phyloP scores from a whole-genome alignment of 2,888 invertebrate genomes.

The Norana najaformis region DNA sequence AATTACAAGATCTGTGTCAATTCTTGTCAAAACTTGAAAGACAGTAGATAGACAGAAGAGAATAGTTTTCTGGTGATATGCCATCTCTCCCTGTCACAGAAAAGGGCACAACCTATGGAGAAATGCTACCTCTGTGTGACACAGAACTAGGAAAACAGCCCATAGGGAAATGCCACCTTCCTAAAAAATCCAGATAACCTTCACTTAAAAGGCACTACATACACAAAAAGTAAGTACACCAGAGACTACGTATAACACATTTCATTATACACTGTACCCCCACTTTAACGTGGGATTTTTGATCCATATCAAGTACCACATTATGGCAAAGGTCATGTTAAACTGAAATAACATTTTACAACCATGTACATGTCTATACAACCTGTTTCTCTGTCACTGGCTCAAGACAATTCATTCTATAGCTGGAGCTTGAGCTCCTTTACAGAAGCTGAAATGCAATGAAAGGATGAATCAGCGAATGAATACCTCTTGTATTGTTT shows the following conservation, averaged over 20 bases:
- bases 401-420: neutral
- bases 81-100: too few species aligned
- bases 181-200: neutral
- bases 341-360: too few species aligned
- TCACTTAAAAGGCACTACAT: neutral
- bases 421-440: neutral
- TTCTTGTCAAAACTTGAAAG: too few species aligned
- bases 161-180: neutral
- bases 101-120: neutral
- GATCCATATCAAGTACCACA: too few species aligned
- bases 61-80: too few species aligned
- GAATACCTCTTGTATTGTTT: neutral
- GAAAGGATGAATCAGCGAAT: neutral
- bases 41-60: too few species aligned
- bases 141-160: neutral
- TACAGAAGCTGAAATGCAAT: neutral
- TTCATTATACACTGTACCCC: too few species aligned
- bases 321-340: too few species aligned
- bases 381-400: neutral
- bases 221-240: too few species aligned
- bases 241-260: too few species aligned
- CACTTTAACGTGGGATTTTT: too few species aligned
- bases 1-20: neutral
- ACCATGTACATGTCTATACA: too few species aligned
- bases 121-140: neutral